Percentiles rank a stretch among this genome's conserved stretches.
phyloP scores from a whole-genome alignment of 2,113 vertebrate species.

The Oenanthe oenanthe region DNA sequence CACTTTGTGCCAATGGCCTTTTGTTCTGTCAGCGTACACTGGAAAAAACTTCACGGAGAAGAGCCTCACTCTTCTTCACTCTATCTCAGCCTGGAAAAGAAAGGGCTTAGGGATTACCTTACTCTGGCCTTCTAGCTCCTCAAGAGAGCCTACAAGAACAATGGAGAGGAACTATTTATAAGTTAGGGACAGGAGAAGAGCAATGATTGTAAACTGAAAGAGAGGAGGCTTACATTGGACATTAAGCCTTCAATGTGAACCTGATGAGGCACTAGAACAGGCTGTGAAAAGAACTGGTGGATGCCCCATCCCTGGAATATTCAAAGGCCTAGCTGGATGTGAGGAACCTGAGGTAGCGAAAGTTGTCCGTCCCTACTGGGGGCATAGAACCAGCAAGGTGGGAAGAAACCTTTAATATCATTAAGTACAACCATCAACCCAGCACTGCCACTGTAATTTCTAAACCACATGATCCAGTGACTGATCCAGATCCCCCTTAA shows the following conservation, averaged over 20 bases:
- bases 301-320: not conserved
- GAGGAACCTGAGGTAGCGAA: not conserved
- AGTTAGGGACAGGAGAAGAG: not conserved
- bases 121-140: not conserved
- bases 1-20: not conserved
- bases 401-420: not conserved
- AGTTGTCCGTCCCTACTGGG: not conserved
- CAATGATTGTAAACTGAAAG: not conserved
- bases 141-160: not conserved
- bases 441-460: not conserved
- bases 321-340: not conserved
- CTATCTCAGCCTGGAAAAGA: not conserved
- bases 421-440: not conserved
- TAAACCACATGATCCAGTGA: not conserved
- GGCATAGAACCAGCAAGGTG: not conserved
- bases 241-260: not conserved
- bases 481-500: not conserved
- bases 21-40: not conserved
- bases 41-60: not conserved
- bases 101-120: not conserved
- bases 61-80: not conserved
- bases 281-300: not conserved
- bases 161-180: not conserved
- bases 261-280: not conserved
- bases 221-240: not conserved